Conservation (phyloP, 2,888 invertebrate genomes). For the Copidosoma aretas region DNA sequence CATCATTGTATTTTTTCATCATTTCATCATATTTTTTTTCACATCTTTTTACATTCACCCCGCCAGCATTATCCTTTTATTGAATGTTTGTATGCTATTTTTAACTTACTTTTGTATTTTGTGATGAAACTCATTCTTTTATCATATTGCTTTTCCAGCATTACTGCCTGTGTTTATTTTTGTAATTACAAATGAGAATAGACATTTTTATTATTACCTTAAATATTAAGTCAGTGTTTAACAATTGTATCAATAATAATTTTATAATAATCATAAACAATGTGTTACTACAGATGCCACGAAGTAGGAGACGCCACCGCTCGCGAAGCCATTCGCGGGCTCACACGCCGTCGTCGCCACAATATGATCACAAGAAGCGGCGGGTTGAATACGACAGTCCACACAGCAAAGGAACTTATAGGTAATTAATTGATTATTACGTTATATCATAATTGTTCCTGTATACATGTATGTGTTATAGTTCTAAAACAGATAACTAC, state of each 20-base stretch:
- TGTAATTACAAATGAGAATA: background rate
- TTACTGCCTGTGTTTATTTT: background rate
- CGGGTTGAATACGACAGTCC: conserved; percentile 73
- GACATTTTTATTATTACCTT: background rate
- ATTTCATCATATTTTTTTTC: background rate
- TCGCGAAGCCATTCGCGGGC: conserved; percentile 69
- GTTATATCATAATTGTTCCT: too few species aligned
- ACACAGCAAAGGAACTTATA: conserved; percentile 67
- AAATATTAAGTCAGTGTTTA: background rate
- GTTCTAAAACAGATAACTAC: conserved; percentile 5
- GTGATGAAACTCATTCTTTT: background rate
- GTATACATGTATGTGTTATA: too few species aligned
- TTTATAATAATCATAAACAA: background rate
- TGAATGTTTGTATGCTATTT: background rate
- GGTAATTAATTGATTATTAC: conserved; percentile 62
- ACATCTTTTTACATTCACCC: background rate
- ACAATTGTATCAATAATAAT: conserved; percentile 8
- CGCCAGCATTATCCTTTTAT: background rate
- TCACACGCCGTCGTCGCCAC: conserved; percentile 63
- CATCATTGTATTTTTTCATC: conserved; percentile 14
- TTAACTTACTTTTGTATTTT: background rate
- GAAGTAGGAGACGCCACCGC: conserved; percentile 81
- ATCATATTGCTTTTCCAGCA: background rate
- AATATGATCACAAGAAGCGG: conserved; percentile 73
- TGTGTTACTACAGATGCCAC: conserved; percentile 73